Base-by-base conservation (phyloP, 2,888 invertebrate species). In the Drosophila pseudotakahashii region DNA sequence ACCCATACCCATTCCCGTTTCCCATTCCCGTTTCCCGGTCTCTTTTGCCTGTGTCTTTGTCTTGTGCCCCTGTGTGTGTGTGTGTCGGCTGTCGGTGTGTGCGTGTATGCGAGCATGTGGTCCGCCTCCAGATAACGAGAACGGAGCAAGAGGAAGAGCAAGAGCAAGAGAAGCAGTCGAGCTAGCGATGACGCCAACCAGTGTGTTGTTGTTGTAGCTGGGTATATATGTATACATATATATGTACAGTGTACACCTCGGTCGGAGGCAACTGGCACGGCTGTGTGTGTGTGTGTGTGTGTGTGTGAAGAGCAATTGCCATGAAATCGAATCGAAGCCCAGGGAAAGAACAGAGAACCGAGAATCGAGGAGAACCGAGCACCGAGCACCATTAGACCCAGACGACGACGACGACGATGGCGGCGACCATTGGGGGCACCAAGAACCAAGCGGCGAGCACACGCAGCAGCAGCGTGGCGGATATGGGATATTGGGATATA, bases 121-220 rank as follows among this genome's bases (percentile, higher is more conserved):
- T 84, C 84, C 87, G 82, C 82, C 87, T 87, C 87, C 87, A 82
- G 87, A 82, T 82, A 87, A 87, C 82, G 71, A 71, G 63, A 72
- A 62, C 71, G 70, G 68, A 69, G 57, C 44, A 48, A 71, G 55
- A 69, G 68, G 44, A 54, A 68, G 42, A 42, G 42, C 42, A 42
- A 42, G 50, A 68, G 68, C 51, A 55, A 68, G 69, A 68, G 83
- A 81, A 75, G 78, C 50, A 58, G 74, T 61, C 68, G 63, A 75
- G 75, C 73, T 64, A 74, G 75, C 76, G 82, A 87, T 87, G 84
- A 82, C 87, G 82, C 81, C 82, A 82, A 82, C 87, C 81, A 82
- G 81, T 59, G 59, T 59, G 69, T 45, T 26, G 44, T 42, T n/a
- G 30, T 42, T 44, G 36, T 59, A 52, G 53, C 48, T 48, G 66